Percentiles rank a stretch among this genome's conserved stretches.
Conservation (phyloP, 2,797 vertebrate species). For the Melanotaenia boesemani region DNA sequence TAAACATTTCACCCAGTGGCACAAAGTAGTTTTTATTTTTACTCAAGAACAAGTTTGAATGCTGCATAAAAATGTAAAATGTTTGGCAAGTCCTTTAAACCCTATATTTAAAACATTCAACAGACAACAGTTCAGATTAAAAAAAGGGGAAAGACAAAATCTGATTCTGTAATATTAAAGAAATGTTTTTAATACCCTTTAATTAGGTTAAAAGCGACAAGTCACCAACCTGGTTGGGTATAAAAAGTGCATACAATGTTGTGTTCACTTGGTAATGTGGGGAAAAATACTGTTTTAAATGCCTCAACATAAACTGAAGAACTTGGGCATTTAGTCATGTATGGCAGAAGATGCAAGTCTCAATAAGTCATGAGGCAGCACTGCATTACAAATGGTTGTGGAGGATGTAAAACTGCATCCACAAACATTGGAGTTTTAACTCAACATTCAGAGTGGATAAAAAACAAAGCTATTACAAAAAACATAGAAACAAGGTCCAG, state of each 20-base stretch:
- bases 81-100: not conserved
- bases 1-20: slow-evolving; percentile 82
- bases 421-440: not conserved
- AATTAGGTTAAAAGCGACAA: not conserved
- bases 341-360: too few species aligned
- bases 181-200: too few species aligned
- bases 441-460: not conserved
- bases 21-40: slow-evolving; percentile 62
- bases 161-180: too few species aligned
- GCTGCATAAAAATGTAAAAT: not conserved
- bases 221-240: not conserved
- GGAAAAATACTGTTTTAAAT: not conserved
- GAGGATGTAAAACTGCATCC: not conserved
- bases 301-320: not conserved
- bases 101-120: not conserved
- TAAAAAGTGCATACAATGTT: not conserved
- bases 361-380: not conserved
- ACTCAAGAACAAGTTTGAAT: not conserved
- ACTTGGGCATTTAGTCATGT: not conserved
- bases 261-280: not conserved
- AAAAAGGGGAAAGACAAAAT: not conserved
- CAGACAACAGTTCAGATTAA: not conserved
- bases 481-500: not conserved
- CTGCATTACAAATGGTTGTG: not conserved
- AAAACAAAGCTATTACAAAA: too few species aligned